Evolutionary conservation across 2,797 vertebrate species (phyloP).

Genomic region (Sebastes minor): DNA sequence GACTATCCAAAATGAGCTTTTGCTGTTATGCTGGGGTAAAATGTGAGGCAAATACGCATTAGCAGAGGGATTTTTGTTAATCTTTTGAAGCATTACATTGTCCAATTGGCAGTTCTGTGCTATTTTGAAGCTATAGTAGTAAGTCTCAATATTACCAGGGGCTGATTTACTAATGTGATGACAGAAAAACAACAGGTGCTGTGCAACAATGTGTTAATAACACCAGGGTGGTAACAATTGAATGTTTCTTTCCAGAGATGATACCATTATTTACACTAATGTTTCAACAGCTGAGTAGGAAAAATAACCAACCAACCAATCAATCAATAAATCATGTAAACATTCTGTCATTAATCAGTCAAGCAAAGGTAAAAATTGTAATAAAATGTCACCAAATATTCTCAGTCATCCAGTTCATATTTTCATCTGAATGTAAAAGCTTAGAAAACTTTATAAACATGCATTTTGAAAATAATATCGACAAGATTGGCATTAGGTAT

Average conservation of each 20-base stretch:
- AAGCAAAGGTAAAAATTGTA: not conserved
- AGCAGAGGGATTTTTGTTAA: not conserved
- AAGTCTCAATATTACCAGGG: not conserved
- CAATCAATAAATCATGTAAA: not conserved
- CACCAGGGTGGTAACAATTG: not conserved
- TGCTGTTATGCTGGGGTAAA: not conserved
- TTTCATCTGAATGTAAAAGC: not conserved
- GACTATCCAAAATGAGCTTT: not conserved
- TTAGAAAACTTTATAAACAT: not conserved
- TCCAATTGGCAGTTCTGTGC: not conserved
- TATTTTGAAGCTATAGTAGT: not conserved
- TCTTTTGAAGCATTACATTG: not conserved
- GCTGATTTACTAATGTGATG: not conserved
- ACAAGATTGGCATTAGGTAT: conserved; percentile 1
- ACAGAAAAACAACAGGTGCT: not conserved
- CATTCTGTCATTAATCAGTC: not conserved
- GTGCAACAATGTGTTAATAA: not conserved
- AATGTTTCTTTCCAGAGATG: not conserved
- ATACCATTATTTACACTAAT: not conserved
- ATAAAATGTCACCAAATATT: not conserved
- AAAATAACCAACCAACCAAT: not conserved
- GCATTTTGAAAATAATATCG: not conserved
- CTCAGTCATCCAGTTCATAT: not conserved
- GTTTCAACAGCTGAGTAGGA: not conserved
- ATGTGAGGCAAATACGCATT: not conserved